These are phyloP conservation scores for Hirtodrosophila confusa DNA, from an alignment of 2,888 invertebrate species.

Conservation along the genomic window DNA sequence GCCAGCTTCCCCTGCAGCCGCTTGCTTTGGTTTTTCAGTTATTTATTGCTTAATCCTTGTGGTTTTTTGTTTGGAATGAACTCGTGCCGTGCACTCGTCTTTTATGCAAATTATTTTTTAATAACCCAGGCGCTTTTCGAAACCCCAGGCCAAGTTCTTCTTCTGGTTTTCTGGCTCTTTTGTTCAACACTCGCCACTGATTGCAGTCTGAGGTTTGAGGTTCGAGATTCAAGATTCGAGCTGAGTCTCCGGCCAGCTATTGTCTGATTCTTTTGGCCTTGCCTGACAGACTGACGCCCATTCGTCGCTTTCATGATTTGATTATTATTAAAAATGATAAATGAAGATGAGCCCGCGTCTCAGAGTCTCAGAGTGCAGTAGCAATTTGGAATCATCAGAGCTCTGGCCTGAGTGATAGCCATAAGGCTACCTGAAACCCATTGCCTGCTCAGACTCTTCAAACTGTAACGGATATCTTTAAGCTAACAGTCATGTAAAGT, in stretches of 20 bases:
- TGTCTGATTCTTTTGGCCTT: conserved; percentile 37
- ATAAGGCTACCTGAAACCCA: conserved; percentile 58
- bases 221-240: no score
- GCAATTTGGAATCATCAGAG: conserved; percentile 65
- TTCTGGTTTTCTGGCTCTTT: conserved; percentile 18
- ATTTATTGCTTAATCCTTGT: conserved; percentile 80
- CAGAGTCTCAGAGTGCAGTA: conserved; percentile 59
- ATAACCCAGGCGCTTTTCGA: conserved; percentile 60
- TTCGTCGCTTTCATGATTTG: conserved; percentile 72
- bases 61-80: conserved; percentile 34
- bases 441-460: conserved; percentile 6
- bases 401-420: conserved; percentile 46
- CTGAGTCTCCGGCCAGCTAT: conserved; percentile 17
- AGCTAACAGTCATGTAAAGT: neutral
- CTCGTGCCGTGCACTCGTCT: conserved; percentile 62
- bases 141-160: conserved; percentile 7
- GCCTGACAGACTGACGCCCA: conserved; percentile 46
- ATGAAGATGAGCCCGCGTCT: conserved; percentile 67
- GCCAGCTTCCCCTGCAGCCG: neutral
- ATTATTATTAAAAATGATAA: conserved; percentile 81
- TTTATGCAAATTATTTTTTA: conserved; percentile 82
- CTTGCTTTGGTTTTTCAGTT: conserved; percentile 21
- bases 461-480: conserved; percentile 32
- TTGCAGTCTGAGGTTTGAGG: conserved; percentile 34
- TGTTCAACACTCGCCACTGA: conserved; percentile 38